Evolutionary conservation across 2,113 vertebrate genomes (phyloP).

Genomic region (Pseudopipra pipra): DNA sequence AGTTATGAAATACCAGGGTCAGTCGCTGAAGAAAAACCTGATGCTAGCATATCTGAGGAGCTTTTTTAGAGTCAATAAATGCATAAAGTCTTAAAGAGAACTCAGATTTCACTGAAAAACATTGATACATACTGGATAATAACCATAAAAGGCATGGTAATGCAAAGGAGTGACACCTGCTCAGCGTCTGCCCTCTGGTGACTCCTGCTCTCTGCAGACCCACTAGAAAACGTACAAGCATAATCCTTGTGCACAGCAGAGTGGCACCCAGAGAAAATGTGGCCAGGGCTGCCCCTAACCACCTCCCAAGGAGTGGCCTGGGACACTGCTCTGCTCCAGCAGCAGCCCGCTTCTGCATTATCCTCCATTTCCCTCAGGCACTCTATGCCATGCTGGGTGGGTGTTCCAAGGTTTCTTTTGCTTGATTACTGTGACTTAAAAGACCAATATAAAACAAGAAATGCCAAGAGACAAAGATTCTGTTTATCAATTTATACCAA

Average conservation of each 20-base stretch:
- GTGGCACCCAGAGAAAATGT: fast-evolving
- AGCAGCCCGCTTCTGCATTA: neutral
- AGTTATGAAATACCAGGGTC: neutral
- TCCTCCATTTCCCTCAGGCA: neutral
- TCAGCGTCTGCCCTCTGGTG: neutral
- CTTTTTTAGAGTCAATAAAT: neutral
- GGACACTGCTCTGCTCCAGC: neutral
- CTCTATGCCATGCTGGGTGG: neutral
- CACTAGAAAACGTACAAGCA: neutral
- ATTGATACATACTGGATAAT: neutral
- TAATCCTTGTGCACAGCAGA: neutral
- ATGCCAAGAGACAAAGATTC: neutral
- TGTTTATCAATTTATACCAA: neutral
- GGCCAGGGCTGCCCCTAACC: fast-evolving
- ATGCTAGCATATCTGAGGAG: neutral
- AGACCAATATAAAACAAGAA: neutral
- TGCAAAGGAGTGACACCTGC: neutral
- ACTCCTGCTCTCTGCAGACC: neutral
- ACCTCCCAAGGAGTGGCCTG: neutral
- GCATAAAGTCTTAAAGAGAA: neutral
- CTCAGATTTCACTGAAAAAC: neutral
- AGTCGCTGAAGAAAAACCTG: neutral
- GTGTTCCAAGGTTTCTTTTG: neutral
- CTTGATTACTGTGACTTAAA: neutral
- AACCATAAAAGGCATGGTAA: fast-evolving